Percentiles rank a stretch among this genome's conserved stretches.
These are phyloP conservation scores for Lagorchestes hirsutus DNA, from an alignment of 2,797 vertebrate species.

Conservation along the genomic window DNA sequence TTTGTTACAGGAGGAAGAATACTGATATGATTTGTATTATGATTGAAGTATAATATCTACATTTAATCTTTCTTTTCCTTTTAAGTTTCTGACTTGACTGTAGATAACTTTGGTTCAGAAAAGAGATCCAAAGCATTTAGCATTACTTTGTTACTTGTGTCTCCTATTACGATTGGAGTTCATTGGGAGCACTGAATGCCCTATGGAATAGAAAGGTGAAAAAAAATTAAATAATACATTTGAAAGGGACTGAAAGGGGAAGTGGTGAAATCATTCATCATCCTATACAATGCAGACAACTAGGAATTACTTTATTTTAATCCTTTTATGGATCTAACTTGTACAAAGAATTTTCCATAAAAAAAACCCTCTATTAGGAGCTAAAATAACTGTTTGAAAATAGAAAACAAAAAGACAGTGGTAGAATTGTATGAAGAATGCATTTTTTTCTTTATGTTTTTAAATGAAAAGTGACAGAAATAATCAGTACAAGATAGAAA, in stretches of 20 bases:
- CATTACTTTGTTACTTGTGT: background rate
- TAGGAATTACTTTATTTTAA: background rate
- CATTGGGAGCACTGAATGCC: background rate
- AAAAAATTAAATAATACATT: background rate
- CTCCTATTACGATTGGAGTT: background rate
- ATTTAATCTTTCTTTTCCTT: conserved; percentile 69
- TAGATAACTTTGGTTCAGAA: conserved; percentile 67
- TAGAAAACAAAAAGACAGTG: background rate
- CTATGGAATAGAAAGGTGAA: background rate
- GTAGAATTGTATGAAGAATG: background rate
- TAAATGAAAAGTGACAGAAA: no score
- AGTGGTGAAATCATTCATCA: background rate
- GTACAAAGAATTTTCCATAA: background rate
- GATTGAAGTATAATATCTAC: conserved; percentile 64
- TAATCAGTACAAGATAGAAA: background rate
- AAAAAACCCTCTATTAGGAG: background rate
- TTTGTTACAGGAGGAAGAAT: conserved; percentile 64
- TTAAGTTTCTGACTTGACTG: conserved; percentile 66
- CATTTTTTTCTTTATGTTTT: background rate
- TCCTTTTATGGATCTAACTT: background rate
- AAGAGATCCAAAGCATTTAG: conserved; percentile 39
- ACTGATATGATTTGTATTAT: conserved; percentile 64
- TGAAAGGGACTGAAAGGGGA: background rate
- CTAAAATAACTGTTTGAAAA: background rate
- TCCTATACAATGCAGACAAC: background rate